phyloP scores from a whole-genome alignment of 2,888 invertebrate genomes.

The Fissipunctia ypsillon region DNA sequence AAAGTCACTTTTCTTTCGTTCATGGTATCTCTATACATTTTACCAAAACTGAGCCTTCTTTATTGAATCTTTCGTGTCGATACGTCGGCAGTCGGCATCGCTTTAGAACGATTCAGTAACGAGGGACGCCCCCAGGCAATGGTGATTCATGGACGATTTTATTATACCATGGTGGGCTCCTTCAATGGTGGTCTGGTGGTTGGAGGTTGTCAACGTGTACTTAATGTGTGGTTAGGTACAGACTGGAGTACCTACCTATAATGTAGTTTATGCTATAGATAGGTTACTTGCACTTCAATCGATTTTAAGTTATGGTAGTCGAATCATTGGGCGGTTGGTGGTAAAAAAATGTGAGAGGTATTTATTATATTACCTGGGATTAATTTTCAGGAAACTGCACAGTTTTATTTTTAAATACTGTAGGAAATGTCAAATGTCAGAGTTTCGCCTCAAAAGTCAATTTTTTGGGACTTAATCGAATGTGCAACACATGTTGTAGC shows the following conservation, averaged over 20 bases:
- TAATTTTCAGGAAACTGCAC: not conserved
- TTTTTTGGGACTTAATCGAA: not conserved
- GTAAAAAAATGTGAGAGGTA: not conserved
- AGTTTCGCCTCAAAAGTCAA: not conserved
- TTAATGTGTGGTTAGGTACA: not conserved
- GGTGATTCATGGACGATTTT: conserved; percentile 72
- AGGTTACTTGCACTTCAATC: conserved; percentile 11
- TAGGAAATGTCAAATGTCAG: not conserved
- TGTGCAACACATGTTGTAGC: not conserved
- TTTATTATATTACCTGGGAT: not conserved
- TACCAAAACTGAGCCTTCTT: conserved; percentile 28
- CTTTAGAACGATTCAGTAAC: conserved; percentile 70
- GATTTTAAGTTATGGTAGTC: not conserved
- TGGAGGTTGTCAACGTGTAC: conserved; percentile 39
- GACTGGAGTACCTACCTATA: not conserved
- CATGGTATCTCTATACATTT: not conserved
- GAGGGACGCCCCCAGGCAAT: conserved; percentile 71
- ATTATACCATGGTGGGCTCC: conserved; percentile 63
- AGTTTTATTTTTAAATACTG: not conserved
- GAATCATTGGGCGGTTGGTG: too few species aligned
- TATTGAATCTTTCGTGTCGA: not conserved
- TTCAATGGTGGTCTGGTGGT: conserved; percentile 53
- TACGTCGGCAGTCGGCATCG: conserved; percentile 52
- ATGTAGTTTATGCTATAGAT: not conserved
- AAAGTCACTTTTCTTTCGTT: not conserved